Base-by-base conservation (phyloP, 2,797 vertebrate species). In the Siniperca scherzeri region DNA sequence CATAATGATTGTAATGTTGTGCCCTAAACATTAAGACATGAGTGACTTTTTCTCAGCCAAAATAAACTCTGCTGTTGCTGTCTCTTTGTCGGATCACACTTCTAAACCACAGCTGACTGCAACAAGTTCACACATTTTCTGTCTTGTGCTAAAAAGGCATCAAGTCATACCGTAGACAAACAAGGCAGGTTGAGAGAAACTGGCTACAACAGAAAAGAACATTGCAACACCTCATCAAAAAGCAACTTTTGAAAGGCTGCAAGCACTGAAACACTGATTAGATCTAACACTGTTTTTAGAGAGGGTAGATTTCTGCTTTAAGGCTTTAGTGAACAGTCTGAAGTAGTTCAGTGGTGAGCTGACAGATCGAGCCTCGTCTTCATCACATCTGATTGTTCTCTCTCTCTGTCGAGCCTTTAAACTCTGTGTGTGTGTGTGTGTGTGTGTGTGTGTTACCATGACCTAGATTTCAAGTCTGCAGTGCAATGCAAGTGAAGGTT, bases 391-490 rank as follows among this genome's bases (percentile, higher is more conserved):
- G 75, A 91, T 89, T 89, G 87, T 89, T 84, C 87, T 77, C n/a
- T 67, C 55, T 68, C 53, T 70, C 36, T 67, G 33, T 22, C 2
- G 36, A 60, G 80, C 74, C 70, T 86, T 81, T 75, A 81, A 77
- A 87, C 52, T 62, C 71, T 60, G 84, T 27, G 75, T 66, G 75
- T 40, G 70, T n/a, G 66, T 42, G 61, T 62, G 70, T n/a, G 66
- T 42, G 61, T 62, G 76, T 44, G 83, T 81, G 71, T 80, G 84
- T 80, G 81, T 70, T 75, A 59, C 74, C 10, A 0, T 92, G 93
- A 92, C 93, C 92, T 90, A 94, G 79, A 91, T 92, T 92, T 87
- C 70, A 81, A 62, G 81, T 80, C 82, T 88, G 88, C 88, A 85
- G 82, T 82, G 84, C 81, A 57, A 87, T 87, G 84, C 85, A 57